Conservation (phyloP, 2,888 invertebrate genomes). For the Germaria angustata region DNA sequence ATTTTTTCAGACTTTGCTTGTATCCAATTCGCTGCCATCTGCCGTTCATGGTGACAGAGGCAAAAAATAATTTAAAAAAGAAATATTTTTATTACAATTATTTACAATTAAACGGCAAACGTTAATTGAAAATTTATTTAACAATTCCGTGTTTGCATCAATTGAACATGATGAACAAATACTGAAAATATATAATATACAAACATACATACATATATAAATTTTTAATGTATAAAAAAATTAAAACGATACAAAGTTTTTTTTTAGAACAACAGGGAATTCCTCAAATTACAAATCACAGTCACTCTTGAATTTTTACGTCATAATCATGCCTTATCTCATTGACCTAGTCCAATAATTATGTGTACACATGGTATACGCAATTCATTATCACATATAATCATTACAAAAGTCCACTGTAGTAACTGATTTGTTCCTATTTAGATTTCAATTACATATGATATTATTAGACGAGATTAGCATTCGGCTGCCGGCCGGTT, state of each 20-base stretch:
- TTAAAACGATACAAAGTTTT: slow-evolving; percentile 26
- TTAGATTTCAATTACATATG: slow-evolving; percentile 1
- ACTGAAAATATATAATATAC: no score
- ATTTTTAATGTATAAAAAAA: background rate
- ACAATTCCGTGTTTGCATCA: slow-evolving; percentile 44
- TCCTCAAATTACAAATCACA: slow-evolving; percentile 48
- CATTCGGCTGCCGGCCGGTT: slow-evolving; percentile 32
- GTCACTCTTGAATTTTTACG: slow-evolving; percentile 23
- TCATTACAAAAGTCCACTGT: slow-evolving; percentile 9
- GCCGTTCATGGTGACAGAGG: slow-evolving; percentile 50
- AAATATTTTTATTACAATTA: slow-evolving; percentile 43
- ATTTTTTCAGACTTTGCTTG: slow-evolving; percentile 5
- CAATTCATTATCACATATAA: background rate
- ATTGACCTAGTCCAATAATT: slow-evolving; percentile 44
- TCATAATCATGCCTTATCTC: slow-evolving; percentile 42
- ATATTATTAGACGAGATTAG: slow-evolving; percentile 1
- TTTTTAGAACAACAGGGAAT: slow-evolving; percentile 39
- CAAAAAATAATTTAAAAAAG: slow-evolving; percentile 26
- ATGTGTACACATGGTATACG: background rate
- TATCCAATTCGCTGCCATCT: slow-evolving; percentile 52
- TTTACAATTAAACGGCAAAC: slow-evolving; percentile 49
- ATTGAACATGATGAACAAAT: slow-evolving; percentile 53
- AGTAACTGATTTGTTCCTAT: slow-evolving; percentile 19
- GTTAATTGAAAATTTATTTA: slow-evolving; percentile 60
- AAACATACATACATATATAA: no score